Base-by-base conservation (phyloP, 2,113 vertebrate species). In the Poeciliopsis retropinna region DNA sequence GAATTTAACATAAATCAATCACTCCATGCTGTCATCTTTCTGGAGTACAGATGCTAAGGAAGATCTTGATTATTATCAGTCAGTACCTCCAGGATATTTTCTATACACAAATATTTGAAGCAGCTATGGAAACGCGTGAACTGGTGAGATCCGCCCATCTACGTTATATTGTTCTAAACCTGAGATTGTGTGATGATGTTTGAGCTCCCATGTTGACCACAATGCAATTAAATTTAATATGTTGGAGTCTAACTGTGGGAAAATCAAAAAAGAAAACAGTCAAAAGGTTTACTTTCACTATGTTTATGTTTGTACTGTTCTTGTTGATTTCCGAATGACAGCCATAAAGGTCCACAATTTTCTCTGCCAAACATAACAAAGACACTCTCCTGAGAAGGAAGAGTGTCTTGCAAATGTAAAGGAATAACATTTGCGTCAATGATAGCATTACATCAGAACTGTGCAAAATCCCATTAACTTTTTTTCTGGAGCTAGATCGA, bases 1-100 rank as follows among this genome's bases (percentile, higher is more conserved):
- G 86, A 89, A 88, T 88, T 80, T 27, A 73, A 41, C 74, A 44
- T 54, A 19, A 78, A 89, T 91, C 75, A 84, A 81, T 90, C 86
- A 85, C 62, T 51, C 67, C 29, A 75, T 70, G 39, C 61, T 73
- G 66, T 75, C 6, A 14, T 82, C 32, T 73, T 15, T 64, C 34
- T 68, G 27, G 10, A 69, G 28, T 61, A n/a, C 78, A 81, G 34
- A 88, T 76, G 64, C 51, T 72, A 64, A 70, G 15, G 10, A 68
- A 39, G 80, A 73, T 71, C 17, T 25, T 47, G 41, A 29, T 65
- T 27, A 67, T 29, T 75, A 37, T 71, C 60, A 78, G 74, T 39
- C 71, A 76, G 6, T 70, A 70, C 66, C 72, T 29, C 39, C 7
- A 66, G 54, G 67, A 60, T 79, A 72, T 85, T 83, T 85, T 71